Evolutionary conservation across 2,888 invertebrate genomes (phyloP).

Genomic region (Sicus ferrugineus): DNA sequence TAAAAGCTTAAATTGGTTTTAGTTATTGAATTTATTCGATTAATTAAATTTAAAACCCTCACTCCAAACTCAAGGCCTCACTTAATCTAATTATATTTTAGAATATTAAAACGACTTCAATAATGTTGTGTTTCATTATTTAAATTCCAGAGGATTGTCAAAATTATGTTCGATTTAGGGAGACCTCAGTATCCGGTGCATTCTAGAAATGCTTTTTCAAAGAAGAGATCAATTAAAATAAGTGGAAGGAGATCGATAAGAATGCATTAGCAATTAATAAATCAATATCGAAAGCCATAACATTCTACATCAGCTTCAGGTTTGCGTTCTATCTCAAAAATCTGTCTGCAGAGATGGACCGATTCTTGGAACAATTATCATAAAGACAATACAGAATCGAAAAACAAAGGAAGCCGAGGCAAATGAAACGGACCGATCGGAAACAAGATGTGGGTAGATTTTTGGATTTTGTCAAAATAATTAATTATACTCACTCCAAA

Average conservation of each 20-base stretch:
- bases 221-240: neutral
- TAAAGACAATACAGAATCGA: slow-evolving; percentile 17
- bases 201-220: no score
- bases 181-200: no score
- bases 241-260: neutral
- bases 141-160: neutral
- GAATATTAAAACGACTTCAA: no score
- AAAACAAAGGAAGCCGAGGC: neutral
- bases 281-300: neutral
- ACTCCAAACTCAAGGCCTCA: neutral
- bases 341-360: neutral
- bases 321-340: neutral
- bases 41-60: neutral
- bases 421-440: no score
- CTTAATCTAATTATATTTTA: no score
- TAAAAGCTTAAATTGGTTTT: no score
- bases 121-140: no score
- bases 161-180: no score
- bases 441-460: neutral
- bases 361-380: slow-evolving; percentile 20
- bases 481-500: no score
- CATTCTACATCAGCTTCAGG: neutral
- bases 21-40: no score
- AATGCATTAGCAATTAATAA: neutral
- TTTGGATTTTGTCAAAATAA: slow-evolving; percentile 26